Evolutionary conservation across 2,888 invertebrate species (phyloP).

Genomic region (Drosophila rubida): DNA sequence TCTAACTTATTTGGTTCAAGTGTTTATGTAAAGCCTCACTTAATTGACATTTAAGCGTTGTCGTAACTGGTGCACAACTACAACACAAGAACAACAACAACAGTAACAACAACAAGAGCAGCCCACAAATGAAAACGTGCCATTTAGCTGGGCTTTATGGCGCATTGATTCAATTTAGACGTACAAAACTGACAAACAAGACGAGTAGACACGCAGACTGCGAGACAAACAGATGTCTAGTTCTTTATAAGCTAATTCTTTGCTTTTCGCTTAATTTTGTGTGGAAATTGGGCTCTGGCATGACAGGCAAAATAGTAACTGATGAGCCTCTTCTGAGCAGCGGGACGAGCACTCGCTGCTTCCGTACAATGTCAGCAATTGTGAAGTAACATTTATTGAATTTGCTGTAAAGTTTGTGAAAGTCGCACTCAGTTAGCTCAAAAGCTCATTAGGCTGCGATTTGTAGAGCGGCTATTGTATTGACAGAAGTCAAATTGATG

Average conservation of each 20-base stretch:
- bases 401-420: too few relatives aligned
- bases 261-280: constrained; percentile 42
- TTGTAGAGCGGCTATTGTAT: too few relatives aligned
- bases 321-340: constrained; percentile 6
- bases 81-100: constrained; percentile 16
- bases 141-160: constrained; percentile 59
- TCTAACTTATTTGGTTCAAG: constrained; percentile 66
- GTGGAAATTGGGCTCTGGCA: constrained; percentile 55
- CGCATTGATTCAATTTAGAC: constrained; percentile 75
- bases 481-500: too few relatives aligned
- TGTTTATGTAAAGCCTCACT: constrained; percentile 77
- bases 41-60: constrained; percentile 76
- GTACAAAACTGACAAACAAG: constrained; percentile 15
- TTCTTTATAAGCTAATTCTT: constrained; percentile 59
- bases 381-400: too few relatives aligned
- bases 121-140: constrained; percentile 52
- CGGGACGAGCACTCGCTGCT: too few relatives aligned
- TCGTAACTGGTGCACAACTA: constrained; percentile 52
- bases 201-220: background rate
- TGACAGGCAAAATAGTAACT: constrained; percentile 48
- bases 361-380: background rate
- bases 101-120: constrained; percentile 7
- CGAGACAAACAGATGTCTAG: constrained; percentile 35
- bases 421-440: too few relatives aligned
- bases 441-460: too few relatives aligned